These are phyloP conservation scores for Anastrepha ludens DNA, from an alignment of 1,140 invertebrate genomes.

Conservation along the genomic window DNA sequence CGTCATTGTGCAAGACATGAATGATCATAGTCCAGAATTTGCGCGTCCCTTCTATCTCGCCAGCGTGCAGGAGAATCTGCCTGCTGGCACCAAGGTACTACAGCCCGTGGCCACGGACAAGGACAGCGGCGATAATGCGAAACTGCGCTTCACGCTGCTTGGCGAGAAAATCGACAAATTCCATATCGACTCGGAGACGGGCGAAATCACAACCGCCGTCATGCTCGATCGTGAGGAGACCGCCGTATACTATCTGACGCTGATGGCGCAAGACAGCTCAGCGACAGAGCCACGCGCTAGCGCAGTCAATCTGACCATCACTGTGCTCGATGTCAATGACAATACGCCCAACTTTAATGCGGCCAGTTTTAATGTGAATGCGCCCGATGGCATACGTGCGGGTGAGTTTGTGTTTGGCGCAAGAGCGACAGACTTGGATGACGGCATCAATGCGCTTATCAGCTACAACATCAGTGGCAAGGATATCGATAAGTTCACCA, in stretches of 20 bases:
- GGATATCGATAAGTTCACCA: slow-evolving; percentile 84
- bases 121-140: slow-evolving; percentile 88
- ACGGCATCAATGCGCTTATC: slow-evolving; percentile 86
- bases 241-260: slow-evolving; percentile 84
- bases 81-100: slow-evolving; percentile 82
- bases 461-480: slow-evolving; percentile 85
- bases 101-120: slow-evolving; percentile 85
- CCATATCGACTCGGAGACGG: slow-evolving; percentile 83
- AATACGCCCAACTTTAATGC: slow-evolving; percentile 87
- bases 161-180: slow-evolving; percentile 88
- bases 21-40: slow-evolving; percentile 93
- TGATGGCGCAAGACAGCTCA: slow-evolving; percentile 91
- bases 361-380: slow-evolving; percentile 83
- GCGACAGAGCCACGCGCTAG: slow-evolving; percentile 85
- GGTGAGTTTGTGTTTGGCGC: slow-evolving; percentile 92
- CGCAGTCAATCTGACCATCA: slow-evolving; percentile 87
- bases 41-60: slow-evolving; percentile 86
- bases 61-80: slow-evolving; percentile 85
- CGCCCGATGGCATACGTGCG: slow-evolving; percentile 84
- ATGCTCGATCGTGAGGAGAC: slow-evolving; percentile 87
- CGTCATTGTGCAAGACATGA: slow-evolving; percentile 93
- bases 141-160: slow-evolving; percentile 86
- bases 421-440: slow-evolving; percentile 86
- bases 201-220: slow-evolving; percentile 83
- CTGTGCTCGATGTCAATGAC: slow-evolving; percentile 89